Conservation (phyloP, 2,113 vertebrate genomes). For the Podocnemis expansa region DNA sequence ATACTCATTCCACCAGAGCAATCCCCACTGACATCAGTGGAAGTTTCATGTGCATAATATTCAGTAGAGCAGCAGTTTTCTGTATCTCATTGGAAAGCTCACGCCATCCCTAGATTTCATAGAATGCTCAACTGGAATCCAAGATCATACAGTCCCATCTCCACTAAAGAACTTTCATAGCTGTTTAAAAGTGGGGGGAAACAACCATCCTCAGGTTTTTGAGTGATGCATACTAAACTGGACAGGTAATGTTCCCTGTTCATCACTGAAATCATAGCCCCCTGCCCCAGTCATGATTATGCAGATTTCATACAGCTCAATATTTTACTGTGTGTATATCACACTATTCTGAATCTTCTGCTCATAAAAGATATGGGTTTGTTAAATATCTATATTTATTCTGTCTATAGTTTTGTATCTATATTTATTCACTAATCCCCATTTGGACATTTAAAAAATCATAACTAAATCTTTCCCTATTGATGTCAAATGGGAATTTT, state of each 20-base stretch:
- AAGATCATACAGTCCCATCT: neutral
- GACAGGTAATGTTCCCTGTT: neutral
- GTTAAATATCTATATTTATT: too few relatives aligned
- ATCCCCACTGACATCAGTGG: fast-evolving
- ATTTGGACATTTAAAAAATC: neutral
- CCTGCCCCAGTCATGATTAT: neutral
- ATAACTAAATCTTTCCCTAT: neutral
- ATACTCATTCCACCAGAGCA: neutral
- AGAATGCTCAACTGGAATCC: neutral
- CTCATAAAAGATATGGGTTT: too few relatives aligned
- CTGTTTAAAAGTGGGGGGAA: neutral
- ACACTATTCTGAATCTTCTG: too few relatives aligned
- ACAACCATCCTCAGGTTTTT: neutral
- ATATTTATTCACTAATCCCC: neutral
- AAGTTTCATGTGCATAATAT: fast-evolving
- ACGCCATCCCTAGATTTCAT: neutral
- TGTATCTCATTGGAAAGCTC: neutral
- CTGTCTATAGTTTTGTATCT: neutral
- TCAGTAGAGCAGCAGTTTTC: neutral
- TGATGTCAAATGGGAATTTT: neutral
- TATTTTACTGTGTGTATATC: neutral
- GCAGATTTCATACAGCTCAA: neutral
- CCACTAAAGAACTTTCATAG: neutral
- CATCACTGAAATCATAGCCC: neutral
- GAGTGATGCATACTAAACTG: neutral